Evolutionary conservation across 2,888 invertebrate species (phyloP), one percentile per base, ranked within the genome.

Genomic region (Phytoseiulus persimilis): DNA sequence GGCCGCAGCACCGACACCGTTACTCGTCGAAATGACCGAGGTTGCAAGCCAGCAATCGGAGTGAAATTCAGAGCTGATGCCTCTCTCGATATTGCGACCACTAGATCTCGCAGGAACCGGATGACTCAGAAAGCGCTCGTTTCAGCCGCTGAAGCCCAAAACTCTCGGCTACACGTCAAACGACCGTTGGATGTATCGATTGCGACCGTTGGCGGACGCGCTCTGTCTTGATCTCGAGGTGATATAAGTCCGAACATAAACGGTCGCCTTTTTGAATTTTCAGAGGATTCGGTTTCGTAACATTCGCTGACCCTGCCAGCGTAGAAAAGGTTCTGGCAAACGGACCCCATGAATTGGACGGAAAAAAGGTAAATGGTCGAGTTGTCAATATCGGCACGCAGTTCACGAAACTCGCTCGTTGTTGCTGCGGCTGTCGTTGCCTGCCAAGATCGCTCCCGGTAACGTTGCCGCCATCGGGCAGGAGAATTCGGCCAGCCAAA

Each of bases 251-350:
- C 39, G 39, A 39, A 39, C 39, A 3, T 9, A 9, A 39, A 6
- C 39, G 9, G 39, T 39, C 39, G 39, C 9, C 90, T 90, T 90
- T 90, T 92, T n/a, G n/a, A n/a, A n/a, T 92, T 95, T 95, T 91
- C 95, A 98, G 98, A 95, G 99, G 99, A 93, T 99, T 99, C 94
- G 99, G 99, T 93, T 99, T 99, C 95, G 98, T 99, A 94, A 99
- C 99, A 94, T 99, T 98, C 94, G 96, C 96, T 94, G 98, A 99
- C 94, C 96, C 98, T 93, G 95, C 96, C 94, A 96, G 97, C 94
- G 98, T 99, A 95, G 98, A 99, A 95, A 98, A 98, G 95, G 98
- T 99, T 94, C 95, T 99, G 95, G 96, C 96, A 93, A 96, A 97
- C 95, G 96, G 96, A 94, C 97, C 96, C 94, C 99, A 99, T 94